Conservation (phyloP, 1,140 invertebrate genomes). For the Yoshiicerus persimilis region DNA sequence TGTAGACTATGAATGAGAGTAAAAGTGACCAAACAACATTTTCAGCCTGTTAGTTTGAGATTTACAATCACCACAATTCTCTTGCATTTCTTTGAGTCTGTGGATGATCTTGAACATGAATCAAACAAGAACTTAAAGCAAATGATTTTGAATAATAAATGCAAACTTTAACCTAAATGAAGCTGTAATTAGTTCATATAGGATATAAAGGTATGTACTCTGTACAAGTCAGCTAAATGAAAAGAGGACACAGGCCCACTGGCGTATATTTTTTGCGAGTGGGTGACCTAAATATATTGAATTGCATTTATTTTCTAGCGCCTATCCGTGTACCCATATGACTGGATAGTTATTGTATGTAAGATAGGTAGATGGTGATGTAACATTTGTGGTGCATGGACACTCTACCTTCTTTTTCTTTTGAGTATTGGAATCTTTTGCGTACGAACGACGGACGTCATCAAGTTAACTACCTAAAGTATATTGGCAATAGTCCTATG, state of each 20-base stretch:
- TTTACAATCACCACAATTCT: background rate
- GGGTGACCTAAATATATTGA: background rate
- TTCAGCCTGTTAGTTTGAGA: background rate
- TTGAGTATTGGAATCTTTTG: no score
- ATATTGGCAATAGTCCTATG: no score
- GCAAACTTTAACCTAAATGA: background rate
- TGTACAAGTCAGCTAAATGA: background rate
- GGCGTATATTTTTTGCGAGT: background rate
- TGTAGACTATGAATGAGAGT: background rate
- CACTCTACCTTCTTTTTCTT: no score
- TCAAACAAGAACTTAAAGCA: background rate
- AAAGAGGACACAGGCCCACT: background rate
- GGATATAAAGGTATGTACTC: background rate
- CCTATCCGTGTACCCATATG: background rate
- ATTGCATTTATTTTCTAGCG: background rate
- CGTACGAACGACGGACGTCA: no score
- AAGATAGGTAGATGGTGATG: no score
- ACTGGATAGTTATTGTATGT: background rate
- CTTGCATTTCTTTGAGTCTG: background rate
- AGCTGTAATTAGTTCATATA: background rate
- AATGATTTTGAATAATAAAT: background rate
- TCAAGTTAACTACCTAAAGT: no score
- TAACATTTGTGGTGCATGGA: no score
- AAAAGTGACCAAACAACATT: background rate
- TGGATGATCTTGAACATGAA: background rate